A percentile compares a stretch with the other conserved stretches of the same genome.
phyloP scores from a whole-genome alignment of 2,888 invertebrate genomes.

The Petrolisthes cinctipes region DNA sequence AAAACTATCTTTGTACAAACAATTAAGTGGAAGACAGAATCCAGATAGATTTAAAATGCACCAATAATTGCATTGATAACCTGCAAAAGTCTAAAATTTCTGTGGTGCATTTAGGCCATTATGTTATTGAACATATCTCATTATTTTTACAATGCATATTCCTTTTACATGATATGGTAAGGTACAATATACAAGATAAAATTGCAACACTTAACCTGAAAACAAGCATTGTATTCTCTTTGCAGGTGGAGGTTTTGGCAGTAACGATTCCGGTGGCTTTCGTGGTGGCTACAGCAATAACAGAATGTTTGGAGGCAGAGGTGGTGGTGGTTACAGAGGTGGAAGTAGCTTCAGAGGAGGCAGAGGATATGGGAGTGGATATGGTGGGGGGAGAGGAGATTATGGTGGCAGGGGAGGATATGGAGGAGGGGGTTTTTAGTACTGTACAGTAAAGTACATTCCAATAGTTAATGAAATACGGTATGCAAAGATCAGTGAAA shows the following conservation, averaged over 20 bases:
- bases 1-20: too few relatives aligned
- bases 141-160: too few relatives aligned
- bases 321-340: conserved; percentile 34
- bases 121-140: too few relatives aligned
- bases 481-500: too few relatives aligned
- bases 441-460: too few relatives aligned
- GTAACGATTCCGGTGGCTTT: conserved; percentile 8
- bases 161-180: too few relatives aligned
- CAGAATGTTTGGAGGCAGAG: conserved; percentile 39
- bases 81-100: too few relatives aligned
- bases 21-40: too few relatives aligned
- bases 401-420: conserved; percentile 38
- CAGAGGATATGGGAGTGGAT: conserved; percentile 38
- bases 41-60: too few relatives aligned
- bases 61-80: too few relatives aligned
- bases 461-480: too few relatives aligned
- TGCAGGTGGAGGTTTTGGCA: conserved; percentile 38
- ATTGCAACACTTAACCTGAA: not conserved
- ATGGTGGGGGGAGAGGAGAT: conserved; percentile 25
- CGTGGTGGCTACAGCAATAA: conserved; percentile 39
- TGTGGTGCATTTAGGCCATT: too few relatives aligned
- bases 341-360: conserved; percentile 18
- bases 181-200: not conserved
- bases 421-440: conserved; percentile 10
- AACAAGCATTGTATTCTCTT: not conserved